Percentiles rank a stretch among this genome's conserved stretches.
These are phyloP conservation scores for Eupsilia transversa DNA, from an alignment of 2,888 invertebrate genomes.

Conservation along the genomic window DNA sequence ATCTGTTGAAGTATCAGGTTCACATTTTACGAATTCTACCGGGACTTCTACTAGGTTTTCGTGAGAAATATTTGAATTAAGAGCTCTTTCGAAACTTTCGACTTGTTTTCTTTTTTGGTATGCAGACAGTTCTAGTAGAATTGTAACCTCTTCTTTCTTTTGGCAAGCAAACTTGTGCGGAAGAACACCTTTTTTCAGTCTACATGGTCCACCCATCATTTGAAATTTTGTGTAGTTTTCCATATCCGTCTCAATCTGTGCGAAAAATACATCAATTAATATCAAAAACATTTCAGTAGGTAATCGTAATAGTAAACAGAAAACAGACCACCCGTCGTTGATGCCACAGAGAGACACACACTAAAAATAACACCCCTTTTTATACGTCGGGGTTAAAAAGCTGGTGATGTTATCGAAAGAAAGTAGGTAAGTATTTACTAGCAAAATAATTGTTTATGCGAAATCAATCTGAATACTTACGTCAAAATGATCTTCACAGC, in stretches of 20 bases:
- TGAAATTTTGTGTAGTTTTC: slow-evolving; percentile 13
- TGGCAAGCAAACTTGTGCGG: slow-evolving; percentile 42
- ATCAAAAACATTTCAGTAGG: background rate
- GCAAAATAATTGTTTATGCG: background rate
- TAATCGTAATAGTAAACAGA: background rate
- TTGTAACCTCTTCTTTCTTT: slow-evolving; percentile 21
- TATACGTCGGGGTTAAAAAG: background rate
- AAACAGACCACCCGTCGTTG: background rate
- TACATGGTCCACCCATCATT: slow-evolving; percentile 12
- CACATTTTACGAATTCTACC: slow-evolving; percentile 39
- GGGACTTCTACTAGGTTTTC: slow-evolving; percentile 40
- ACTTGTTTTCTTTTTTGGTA: slow-evolving; percentile 37
- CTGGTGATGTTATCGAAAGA: background rate
- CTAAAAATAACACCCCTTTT: background rate
- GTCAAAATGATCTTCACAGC: slow-evolving; percentile 48
- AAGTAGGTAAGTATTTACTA: background rate
- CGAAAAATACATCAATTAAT: slow-evolving; percentile 14
- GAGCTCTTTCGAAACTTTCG: slow-evolving; percentile 25
- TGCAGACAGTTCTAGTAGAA: slow-evolving; percentile 29
- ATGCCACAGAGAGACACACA: background rate
- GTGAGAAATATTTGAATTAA: slow-evolving; percentile 16
- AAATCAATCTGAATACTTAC: slow-evolving; percentile 30
- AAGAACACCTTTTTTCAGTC: slow-evolving; percentile 38
- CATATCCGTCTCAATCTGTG: slow-evolving; percentile 30
- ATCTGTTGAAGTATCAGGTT: slow-evolving; percentile 28